Conservation (phyloP, 1,140 invertebrate species). For the Leptopilina boulardi region DNA sequence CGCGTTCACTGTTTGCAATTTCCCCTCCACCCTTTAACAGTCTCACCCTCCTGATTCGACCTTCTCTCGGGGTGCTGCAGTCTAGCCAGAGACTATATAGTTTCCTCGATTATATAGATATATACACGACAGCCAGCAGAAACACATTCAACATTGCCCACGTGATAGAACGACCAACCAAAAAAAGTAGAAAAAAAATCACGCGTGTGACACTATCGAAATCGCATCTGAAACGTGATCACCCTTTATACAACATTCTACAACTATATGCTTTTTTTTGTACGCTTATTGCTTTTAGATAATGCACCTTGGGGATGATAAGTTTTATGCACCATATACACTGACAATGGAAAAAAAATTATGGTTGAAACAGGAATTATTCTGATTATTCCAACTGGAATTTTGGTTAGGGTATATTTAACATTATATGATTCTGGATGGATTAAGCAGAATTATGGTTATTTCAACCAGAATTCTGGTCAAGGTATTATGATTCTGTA, state of each 20-base stretch:
- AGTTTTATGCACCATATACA: too few relatives aligned
- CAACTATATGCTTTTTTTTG: neutral
- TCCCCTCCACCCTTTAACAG: neutral
- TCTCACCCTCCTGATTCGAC: conserved; percentile 41
- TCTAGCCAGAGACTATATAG: conserved; percentile 63
- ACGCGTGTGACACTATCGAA: conserved; percentile 39
- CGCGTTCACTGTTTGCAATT: conserved; percentile 32
- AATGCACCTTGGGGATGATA: neutral
- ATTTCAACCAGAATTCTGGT: too few relatives aligned
- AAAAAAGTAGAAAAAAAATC: neutral
- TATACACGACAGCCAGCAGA: neutral
- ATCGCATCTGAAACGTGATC: conserved; percentile 43
- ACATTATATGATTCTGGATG: too few relatives aligned
- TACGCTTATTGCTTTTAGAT: neutral
- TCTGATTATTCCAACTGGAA: too few relatives aligned
- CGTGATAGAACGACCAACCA: conserved; percentile 16
- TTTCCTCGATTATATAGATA: conserved; percentile 32
- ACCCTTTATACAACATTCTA: neutral
- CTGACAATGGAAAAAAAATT: too few relatives aligned
- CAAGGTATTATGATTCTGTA: too few relatives aligned
- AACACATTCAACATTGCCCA: conserved; percentile 14
- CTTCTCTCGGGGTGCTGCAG: conserved; percentile 62
- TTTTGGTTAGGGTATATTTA: too few relatives aligned
- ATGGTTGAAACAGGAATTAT: too few relatives aligned
- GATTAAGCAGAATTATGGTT: too few relatives aligned